Evolutionary conservation across 2,113 vertebrate genomes (phyloP).

Genomic region (Psephotus haematonotus): DNA sequence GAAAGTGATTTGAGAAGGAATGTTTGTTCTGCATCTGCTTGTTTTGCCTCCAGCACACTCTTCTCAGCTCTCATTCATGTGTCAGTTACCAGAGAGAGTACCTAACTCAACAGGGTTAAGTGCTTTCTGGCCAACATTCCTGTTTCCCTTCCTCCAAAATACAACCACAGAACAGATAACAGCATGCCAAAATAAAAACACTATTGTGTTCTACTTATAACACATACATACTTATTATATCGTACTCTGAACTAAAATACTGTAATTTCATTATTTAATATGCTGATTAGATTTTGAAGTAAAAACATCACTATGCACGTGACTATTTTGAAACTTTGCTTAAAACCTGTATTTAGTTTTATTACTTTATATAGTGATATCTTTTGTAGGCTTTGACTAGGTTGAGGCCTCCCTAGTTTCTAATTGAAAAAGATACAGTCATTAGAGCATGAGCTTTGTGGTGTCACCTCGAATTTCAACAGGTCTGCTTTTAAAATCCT

Average conservation of each 20-base stretch:
- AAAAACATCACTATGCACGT: accelerated
- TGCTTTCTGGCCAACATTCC: neutral
- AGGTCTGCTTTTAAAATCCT: neutral
- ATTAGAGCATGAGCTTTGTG: neutral
- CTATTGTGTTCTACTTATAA: neutral
- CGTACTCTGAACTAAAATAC: neutral
- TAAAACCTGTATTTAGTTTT: neutral
- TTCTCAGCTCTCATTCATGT: neutral
- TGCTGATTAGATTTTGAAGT: neutral
- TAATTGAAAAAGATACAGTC: neutral
- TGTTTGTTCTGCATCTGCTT: neutral
- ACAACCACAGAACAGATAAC: neutral
- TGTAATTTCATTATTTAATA: neutral
- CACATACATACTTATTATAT: neutral
- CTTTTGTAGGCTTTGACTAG: neutral
- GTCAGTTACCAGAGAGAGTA: neutral
- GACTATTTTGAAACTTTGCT: neutral
- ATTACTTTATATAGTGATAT: neutral
- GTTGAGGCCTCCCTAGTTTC: accelerated
- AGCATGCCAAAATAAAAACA: neutral
- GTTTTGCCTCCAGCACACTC: neutral
- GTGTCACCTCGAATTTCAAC: accelerated
- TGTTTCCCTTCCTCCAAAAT: neutral
- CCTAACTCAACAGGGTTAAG: neutral
- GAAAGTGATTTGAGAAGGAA: neutral